Conservation (phyloP, 2,797 vertebrate species). For the Cossypha niveicapilla region DNA sequence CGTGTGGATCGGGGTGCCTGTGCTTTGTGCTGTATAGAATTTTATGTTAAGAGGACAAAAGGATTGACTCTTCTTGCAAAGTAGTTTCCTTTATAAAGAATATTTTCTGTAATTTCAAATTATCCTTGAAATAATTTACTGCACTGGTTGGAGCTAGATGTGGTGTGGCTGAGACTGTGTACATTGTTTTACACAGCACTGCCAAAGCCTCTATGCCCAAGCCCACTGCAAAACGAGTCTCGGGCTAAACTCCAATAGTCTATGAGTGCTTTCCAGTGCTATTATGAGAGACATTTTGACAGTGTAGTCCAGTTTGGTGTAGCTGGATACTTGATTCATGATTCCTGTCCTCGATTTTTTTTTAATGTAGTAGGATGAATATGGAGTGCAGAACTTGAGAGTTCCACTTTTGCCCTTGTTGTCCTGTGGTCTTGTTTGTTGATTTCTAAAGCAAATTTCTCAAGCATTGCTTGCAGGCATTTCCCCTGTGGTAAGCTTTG, state of each 20-base stretch:
- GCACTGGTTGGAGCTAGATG: not conserved
- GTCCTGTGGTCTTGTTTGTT: constrained; percentile 7
- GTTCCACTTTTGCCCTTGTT: constrained; percentile 24
- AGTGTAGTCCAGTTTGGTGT: not conserved
- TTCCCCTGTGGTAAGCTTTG: constrained; percentile 44
- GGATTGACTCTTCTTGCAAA: not conserved
- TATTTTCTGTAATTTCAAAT: not conserved
- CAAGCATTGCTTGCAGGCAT: constrained; percentile 47
- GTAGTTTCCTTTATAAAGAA: not conserved
- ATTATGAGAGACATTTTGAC: not conserved
- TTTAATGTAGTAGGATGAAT: constrained; percentile 6
- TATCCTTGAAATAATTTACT: not conserved
- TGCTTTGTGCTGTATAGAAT: constrained; percentile 42
- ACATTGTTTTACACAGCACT: not conserved
- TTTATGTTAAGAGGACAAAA: not conserved
- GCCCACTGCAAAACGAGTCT: constrained; percentile 40
- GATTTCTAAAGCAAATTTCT: constrained; percentile 46
- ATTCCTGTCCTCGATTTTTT: constrained; percentile 27
- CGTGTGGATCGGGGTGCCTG: constrained; percentile 42
- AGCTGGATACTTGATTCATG: not conserved
- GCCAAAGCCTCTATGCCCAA: not conserved
- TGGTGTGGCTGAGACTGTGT: not conserved
- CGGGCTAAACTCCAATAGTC: not conserved
- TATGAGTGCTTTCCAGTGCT: not conserved
- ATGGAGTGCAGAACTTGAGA: constrained; percentile 41